Evolutionary conservation across 2,113 vertebrate genomes (phyloP), one percentile per base, ranked within the genome.

Genomic region (Mesembrinibis cayennensis): DNA sequence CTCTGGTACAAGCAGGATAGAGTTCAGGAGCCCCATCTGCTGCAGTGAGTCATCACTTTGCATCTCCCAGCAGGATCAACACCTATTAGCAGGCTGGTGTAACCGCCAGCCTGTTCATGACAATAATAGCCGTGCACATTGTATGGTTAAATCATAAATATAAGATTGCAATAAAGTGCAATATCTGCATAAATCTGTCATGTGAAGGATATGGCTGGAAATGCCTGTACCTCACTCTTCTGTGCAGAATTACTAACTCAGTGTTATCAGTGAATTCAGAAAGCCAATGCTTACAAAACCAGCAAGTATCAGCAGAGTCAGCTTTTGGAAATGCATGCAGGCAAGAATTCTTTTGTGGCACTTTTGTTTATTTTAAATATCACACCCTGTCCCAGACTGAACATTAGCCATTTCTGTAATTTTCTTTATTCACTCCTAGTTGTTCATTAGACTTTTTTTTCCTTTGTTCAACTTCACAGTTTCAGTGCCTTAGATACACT

Each of bases 181-280:
- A 2, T 72, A 47, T 82, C 50, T 61, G 21, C 32, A 20, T 94
- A 90, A 96, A 96, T 96, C 94, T 90, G 77, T 97, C 96, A 95
- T 52, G 55, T 71, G 82, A 84, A 59, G 87, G 94, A 96, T 95
- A 61, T 0, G 26, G 58, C 85, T 97, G 96, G 90, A 97, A 96
- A 91, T 78, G 81, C 53, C 87, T 94, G 78, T 29, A 50, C 65
- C 76, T 97, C 84, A 89, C 69, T 65, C 70, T 72, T 80, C 82
- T 69, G 42, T 82, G 82, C 65, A 91, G 83, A 95, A 90, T 84
- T 38, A 72, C 74, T 27, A 53, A 52, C 71, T 89, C 77, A 30
- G 27, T n/a, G 20, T 93, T 93, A 93, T 93, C 93, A 95, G 82
- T 25, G 21, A 87, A 78, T 78, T 91, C 63, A 84, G 79, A 96